Evolutionary conservation across 1,140 invertebrate genomes (phyloP).

Genomic region (Formica selysi): DNA sequence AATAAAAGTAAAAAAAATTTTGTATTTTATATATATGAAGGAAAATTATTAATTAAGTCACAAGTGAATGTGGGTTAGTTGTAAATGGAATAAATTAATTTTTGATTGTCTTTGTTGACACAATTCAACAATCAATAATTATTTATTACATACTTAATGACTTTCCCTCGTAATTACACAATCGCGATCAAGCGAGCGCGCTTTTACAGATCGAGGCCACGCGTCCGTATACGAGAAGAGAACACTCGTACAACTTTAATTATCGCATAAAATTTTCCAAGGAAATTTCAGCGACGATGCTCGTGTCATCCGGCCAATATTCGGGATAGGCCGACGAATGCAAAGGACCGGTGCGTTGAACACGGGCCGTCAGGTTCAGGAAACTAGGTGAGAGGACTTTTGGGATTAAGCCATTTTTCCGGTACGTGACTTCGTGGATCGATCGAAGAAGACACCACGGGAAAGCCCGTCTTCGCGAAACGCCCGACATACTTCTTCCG

Average conservation of each 20-base stretch:
- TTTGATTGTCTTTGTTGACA: too few relatives aligned
- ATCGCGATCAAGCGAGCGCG: neutral
- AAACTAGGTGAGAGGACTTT: slow-evolving; percentile 74
- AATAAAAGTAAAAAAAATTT: too few relatives aligned
- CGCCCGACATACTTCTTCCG: slow-evolving; percentile 65
- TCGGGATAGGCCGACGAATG: slow-evolving; percentile 60
- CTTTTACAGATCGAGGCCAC: neutral
- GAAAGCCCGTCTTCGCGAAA: slow-evolving; percentile 58
- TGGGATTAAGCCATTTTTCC: slow-evolving; percentile 77
- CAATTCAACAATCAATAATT: too few relatives aligned
- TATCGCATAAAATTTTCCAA: neutral
- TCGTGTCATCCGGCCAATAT: slow-evolving; percentile 55
- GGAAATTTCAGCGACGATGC: slow-evolving; percentile 33
- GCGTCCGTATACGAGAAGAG: neutral
- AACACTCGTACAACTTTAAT: slow-evolving; percentile 22
- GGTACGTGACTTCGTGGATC: slow-evolving; percentile 72
- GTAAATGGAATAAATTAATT: too few relatives aligned
- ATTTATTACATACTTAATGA: too few relatives aligned
- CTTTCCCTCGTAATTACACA: neutral
- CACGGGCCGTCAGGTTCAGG: slow-evolving; percentile 58
- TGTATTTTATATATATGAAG: too few relatives aligned
- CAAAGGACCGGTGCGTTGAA: slow-evolving; percentile 61
- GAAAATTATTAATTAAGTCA: too few relatives aligned
- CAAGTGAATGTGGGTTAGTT: too few relatives aligned
- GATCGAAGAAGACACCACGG: slow-evolving; percentile 64